Base-by-base conservation (phyloP, 2,113 vertebrate genomes). In the Alosa alosa region DNA sequence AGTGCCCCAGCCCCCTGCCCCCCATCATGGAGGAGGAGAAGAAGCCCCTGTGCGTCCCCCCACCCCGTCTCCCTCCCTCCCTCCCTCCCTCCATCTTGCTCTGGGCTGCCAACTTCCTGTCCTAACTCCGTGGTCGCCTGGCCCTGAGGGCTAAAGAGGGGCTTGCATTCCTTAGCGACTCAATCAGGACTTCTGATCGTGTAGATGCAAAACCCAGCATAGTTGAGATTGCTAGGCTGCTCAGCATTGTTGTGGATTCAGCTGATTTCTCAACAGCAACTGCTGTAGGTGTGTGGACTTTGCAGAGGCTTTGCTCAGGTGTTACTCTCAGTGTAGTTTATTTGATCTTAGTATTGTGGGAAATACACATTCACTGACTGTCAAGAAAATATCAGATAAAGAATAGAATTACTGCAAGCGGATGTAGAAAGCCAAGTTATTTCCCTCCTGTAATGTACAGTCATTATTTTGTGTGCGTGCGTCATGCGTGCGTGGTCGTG, bases 41-140 rank as follows among this genome's bases (percentile, higher is more conserved):
- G 85, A 88, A 88, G 82, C 31, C 57, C 0, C 88, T 95, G 95
- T 96, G 94, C 86, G 95, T 96, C 81, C 9, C 25, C 55, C 82
- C 31, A 31, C 31, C 31, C 31, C 31, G 31, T 31, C 31, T 31
- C 81, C 45, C 6, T 1, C 60, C 60, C 55, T 6, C 3, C 22
- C 6, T 4, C n/a, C 60, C 13, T 6, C 55, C 13, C 1, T 68
- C 6, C 6, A 1, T 31, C 25, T 72, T 25, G n/a, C n/a, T 36
- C 64, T 72, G 25, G 11, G 64, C 64, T 11, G 25, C 25, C 31
- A 25, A 72, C 31, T 31, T 72, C 25, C 64, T 72, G 64, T 72
- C 64, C 46, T 83, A 85, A n/a, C 44, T 4, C 1, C 55, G 47
- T 18, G 25, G 25, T 31, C n/a, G 31, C 64, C 31, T 11, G 64